phyloP scores from a whole-genome alignment of 2,113 vertebrate species.

The Alaudala cheleensis region DNA sequence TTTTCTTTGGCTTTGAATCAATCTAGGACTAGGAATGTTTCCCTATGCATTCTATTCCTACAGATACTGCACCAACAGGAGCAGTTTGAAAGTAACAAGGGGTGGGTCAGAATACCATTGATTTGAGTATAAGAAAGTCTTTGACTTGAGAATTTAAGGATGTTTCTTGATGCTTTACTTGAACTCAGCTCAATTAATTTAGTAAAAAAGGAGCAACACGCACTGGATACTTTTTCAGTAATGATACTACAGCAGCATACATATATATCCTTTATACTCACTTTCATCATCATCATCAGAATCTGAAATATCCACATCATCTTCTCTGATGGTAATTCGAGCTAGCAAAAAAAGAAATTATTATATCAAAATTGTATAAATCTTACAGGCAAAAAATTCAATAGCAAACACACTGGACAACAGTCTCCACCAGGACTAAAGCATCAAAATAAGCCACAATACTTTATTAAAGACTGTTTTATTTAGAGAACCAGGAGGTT shows the following conservation, averaged over 20 bases:
- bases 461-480: not conserved
- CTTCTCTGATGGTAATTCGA: conserved; percentile 85
- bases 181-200: not conserved
- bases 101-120: not conserved
- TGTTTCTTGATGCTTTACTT: not conserved
- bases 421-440: not conserved
- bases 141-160: not conserved
- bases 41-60: not conserved
- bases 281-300: conserved; percentile 95
- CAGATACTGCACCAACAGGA: not conserved
- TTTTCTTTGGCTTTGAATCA: not conserved
- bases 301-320: conserved; percentile 89
- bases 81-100: not conserved
- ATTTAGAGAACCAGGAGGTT: not conserved
- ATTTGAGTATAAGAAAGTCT: not conserved
- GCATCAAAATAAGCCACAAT: not conserved
- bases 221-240: not conserved
- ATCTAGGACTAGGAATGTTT: not conserved
- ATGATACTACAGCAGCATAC: not conserved
- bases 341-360: conserved; percentile 71
- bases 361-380: not conserved
- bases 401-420: not conserved
- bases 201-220: not conserved
- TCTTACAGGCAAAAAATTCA: not conserved
- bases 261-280: conserved; percentile 67